Conservation (phyloP, 2,888 invertebrate genomes). For the Nineta flava region DNA sequence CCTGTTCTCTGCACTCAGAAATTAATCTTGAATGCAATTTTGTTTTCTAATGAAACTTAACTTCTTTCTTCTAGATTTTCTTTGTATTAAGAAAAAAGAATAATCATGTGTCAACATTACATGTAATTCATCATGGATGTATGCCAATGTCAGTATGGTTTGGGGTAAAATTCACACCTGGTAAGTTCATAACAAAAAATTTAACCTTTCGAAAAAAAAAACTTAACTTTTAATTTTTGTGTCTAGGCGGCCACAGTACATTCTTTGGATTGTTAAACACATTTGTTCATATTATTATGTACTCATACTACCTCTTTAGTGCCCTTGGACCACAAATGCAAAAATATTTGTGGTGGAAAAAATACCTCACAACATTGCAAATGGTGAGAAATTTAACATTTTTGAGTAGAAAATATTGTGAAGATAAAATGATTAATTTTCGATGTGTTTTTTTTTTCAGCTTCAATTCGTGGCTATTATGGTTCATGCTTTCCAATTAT, state of each 20-base stretch:
- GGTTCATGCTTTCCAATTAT: conserved; percentile 81
- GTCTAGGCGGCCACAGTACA: conserved; percentile 79
- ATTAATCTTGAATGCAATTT: too few species aligned
- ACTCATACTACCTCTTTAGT: conserved; percentile 80
- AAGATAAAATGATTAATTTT: not conserved
- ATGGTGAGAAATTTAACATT: conserved; percentile 44
- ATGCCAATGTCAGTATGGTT: conserved; percentile 98
- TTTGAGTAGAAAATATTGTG: not conserved
- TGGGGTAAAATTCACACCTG: conserved; percentile 89
- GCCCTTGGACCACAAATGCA: conserved; percentile 79
- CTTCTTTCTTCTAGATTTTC: conserved; percentile 57
- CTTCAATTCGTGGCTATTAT: conserved; percentile 81
- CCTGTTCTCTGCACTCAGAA: too few species aligned
- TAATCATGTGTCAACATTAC: conserved; percentile 81
- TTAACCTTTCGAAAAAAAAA: not conserved
- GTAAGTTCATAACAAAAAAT: conserved; percentile 27
- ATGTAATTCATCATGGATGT: conserved; percentile 92
- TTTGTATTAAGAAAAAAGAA: conserved; percentile 90
- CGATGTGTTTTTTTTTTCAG: conserved; percentile 31
- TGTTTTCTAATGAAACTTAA: not conserved
- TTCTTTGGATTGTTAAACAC: conserved; percentile 91
- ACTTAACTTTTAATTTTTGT: conserved; percentile 5
- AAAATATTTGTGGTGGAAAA: conserved; percentile 91
- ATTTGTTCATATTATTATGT: conserved; percentile 96
- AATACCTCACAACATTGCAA: conserved; percentile 80